Evolutionary conservation across 2,113 vertebrate species (phyloP), one percentile per base, ranked within the genome.

Genomic region (Leptosomus discolor): DNA sequence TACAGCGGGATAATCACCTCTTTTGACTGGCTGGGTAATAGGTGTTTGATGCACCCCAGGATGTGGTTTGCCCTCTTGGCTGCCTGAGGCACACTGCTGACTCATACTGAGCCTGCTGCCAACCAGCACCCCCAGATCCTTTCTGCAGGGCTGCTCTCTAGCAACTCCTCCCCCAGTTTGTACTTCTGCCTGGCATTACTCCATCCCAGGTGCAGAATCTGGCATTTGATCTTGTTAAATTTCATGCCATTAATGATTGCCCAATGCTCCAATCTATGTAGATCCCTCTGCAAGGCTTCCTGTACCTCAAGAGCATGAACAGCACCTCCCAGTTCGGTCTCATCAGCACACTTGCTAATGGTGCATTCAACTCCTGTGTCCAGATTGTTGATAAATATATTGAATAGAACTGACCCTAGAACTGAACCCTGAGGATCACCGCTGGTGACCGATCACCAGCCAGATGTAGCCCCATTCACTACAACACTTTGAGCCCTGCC

Each of bases 171-270:
- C 50, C n/a, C 20, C 27, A 45, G 3, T 45, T n/a, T 34, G 23
- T 46, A 48, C 9, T 46, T 48, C 20, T 68, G 17, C 53, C 29
- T 3, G 4, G 43, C 27, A 20, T 58, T 82, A 34, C 17, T 48
- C 16, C 1, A 0, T 48, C n/a, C 22, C 18, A 61, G 15, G 7
- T 43, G 56, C 19, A 71, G 24, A 71, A 53, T 18, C 11, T 0
- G 4, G 8, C 6, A 30, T 43, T 71, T 50, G 8, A 12, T 9
- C 26, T 54, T 37, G 16, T 32, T 45, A 54, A 37, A 74, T 73
- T 73, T 64, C 34, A 36, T n/a, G 4, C 18, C 18, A 18, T 41
- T 60, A 29, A 54, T 64, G 8, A 64, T 24, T 36, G 37, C 8
- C 24, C 32, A 64, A 8, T 54, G 39, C 8, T 64, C 21, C 39